These are phyloP conservation scores for Phocides pigmalion DNA, from an alignment of 1,140 invertebrate species.

Conservation along the genomic window DNA sequence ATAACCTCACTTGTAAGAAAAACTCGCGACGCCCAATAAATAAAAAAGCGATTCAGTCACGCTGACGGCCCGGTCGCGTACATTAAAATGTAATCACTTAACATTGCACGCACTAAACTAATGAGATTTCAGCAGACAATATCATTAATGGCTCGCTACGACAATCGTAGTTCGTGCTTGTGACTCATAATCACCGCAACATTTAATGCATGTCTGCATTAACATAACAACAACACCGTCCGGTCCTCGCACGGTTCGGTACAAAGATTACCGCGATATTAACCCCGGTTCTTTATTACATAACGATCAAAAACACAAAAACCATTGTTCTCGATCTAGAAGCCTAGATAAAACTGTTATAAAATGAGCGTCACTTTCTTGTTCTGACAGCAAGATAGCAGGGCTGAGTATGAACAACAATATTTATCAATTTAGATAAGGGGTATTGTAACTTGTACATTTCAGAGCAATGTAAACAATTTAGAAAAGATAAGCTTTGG, in stretches of 20 bases:
- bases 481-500: slow-evolving; percentile 52
- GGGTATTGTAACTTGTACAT: slow-evolving; percentile 66
- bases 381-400: slow-evolving; percentile 63
- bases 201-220: slow-evolving; percentile 55
- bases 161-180: slow-evolving; percentile 59
- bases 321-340: slow-evolving; percentile 50
- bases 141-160: slow-evolving; percentile 67
- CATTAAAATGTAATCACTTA: slow-evolving; percentile 81
- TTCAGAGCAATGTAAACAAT: slow-evolving; percentile 66
- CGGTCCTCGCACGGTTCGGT: slow-evolving; percentile 30
- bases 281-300: slow-evolving; percentile 20
- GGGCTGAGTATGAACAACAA: slow-evolving; percentile 64
- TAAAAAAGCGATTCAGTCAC: slow-evolving; percentile 56
- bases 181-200: slow-evolving; percentile 72
- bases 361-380: slow-evolving; percentile 69
- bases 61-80: slow-evolving; percentile 52
- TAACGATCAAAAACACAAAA: slow-evolving; percentile 29
- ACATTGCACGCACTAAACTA: slow-evolving; percentile 76
- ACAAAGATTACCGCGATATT: slow-evolving; percentile 45
- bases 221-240: slow-evolving; percentile 39
- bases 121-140: slow-evolving; percentile 79
- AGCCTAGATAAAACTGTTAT: slow-evolving; percentile 63
- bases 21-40: slow-evolving; percentile 57
- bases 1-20: slow-evolving; percentile 54
- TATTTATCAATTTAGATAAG: slow-evolving; percentile 81